Percentiles rank a stretch among this genome's conserved stretches.
Evolutionary conservation across 2,113 vertebrate species (phyloP).

Genomic region (Tachuris rubrigastra): DNA sequence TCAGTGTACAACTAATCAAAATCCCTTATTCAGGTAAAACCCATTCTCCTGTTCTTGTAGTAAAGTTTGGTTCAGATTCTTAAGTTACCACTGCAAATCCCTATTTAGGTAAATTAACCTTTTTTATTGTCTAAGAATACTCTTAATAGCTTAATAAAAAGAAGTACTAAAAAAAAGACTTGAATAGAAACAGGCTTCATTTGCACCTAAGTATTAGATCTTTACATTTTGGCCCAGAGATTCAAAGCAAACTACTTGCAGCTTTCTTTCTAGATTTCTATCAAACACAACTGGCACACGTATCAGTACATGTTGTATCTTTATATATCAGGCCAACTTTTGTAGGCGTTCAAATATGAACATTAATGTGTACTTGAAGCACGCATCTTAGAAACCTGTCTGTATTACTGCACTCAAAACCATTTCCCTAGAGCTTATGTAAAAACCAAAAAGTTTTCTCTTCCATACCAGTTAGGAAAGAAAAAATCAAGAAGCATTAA

Average conservation of each 20-base stretch:
- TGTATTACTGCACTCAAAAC: neutral
- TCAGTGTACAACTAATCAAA: neutral
- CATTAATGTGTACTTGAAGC: neutral
- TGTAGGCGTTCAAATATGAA: neutral
- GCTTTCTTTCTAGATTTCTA: neutral
- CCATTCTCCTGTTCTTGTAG: neutral
- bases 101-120: neutral
- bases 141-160: neutral
- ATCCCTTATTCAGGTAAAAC: neutral
- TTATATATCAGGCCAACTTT: neutral
- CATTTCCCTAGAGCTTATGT: neutral
- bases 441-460: neutral
- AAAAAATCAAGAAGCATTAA: neutral
- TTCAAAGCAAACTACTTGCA: conserved; percentile 18
- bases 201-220: neutral
- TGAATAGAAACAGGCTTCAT: neutral
- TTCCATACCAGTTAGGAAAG: neutral
- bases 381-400: neutral
- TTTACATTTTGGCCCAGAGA: neutral
- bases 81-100: neutral
- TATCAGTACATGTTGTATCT: neutral
- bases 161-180: neutral
- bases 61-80: neutral
- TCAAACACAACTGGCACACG: neutral
- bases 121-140: neutral